These are phyloP conservation scores for Daubentonia madagascariensis DNA, from an alignment of 2,113 vertebrate genomes.

Conservation along the genomic window DNA sequence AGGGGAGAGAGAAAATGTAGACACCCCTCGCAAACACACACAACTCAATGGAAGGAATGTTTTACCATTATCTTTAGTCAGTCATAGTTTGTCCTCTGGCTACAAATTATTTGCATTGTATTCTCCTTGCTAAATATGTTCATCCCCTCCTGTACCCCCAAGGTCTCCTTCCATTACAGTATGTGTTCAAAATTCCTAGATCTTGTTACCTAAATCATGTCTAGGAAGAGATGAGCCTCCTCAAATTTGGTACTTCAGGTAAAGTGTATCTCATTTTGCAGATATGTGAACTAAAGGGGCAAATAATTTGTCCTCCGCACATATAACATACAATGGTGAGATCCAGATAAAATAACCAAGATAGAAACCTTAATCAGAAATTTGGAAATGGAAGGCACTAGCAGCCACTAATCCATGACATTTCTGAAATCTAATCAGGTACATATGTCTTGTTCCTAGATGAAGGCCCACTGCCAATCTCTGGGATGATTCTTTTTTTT, in stretches of 20 bases:
- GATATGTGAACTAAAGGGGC: neutral
- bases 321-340: neutral
- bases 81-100: neutral
- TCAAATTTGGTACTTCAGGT: neutral
- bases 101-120: neutral
- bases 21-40: neutral
- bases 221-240: neutral
- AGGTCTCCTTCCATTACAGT: neutral
- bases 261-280: neutral
- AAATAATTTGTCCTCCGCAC: neutral
- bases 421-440: neutral
- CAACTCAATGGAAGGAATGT: neutral
- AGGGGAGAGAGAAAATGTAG: neutral
- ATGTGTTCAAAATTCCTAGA: neutral
- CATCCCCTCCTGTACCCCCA: neutral
- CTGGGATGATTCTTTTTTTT: neutral
- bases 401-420: neutral
- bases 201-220: neutral
- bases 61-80: neutral
- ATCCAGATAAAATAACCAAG: neutral
- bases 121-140: neutral
- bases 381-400: neutral
- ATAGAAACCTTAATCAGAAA: neutral
- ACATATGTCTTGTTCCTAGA: neutral
- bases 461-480: neutral